These are phyloP conservation scores for Panulirus ornatus DNA, from an alignment of 1,140 invertebrate species.

Conservation along the genomic window DNA sequence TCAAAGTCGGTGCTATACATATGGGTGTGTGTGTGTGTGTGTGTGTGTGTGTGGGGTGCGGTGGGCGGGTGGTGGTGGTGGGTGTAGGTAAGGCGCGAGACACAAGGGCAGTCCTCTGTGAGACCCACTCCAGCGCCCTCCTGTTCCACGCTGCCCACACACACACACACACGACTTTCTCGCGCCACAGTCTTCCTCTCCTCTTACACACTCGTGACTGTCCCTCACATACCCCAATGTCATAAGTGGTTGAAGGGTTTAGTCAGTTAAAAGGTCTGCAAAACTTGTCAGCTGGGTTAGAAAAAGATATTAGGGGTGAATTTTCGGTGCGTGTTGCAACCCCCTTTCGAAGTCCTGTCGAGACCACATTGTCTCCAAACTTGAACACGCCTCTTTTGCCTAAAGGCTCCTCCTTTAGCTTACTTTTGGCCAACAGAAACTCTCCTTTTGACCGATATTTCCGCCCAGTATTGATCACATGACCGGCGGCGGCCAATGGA, in stretches of 20 bases:
- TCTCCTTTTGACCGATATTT: constrained; percentile 33
- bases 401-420: constrained; percentile 37
- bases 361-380: constrained; percentile 65
- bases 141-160: background rate
- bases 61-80: background rate
- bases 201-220: background rate
- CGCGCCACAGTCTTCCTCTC: background rate
- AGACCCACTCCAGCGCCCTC: background rate
- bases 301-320: constrained; percentile 10
- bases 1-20: background rate
- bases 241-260: background rate
- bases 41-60: no score
- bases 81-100: background rate
- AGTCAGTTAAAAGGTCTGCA: background rate
- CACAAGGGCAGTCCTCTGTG: no score
- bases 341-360: constrained; percentile 40
- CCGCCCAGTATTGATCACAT: constrained; percentile 70
- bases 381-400: constrained; percentile 26
- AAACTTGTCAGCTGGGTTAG: background rate
- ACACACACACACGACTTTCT: background rate
- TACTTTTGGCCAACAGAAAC: constrained; percentile 26
- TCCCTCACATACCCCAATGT: background rate
- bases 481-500: constrained; percentile 51
- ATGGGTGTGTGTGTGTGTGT: no score
- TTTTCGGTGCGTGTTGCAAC: constrained; percentile 58